phyloP scores from a whole-genome alignment of 2,888 invertebrate genomes.

The Dolichomitus sp. region DNA sequence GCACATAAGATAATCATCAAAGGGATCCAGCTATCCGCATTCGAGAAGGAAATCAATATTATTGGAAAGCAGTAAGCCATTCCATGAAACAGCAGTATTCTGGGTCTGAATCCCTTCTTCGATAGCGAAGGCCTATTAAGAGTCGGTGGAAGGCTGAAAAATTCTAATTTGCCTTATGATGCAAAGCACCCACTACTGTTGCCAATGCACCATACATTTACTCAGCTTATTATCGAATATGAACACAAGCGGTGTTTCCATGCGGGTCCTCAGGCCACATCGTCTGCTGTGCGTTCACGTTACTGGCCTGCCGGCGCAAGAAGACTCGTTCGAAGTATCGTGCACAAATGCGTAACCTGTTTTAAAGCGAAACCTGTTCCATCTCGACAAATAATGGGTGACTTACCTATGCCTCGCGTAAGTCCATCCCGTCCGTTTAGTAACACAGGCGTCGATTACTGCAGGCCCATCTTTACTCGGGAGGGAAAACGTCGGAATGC shows the following conservation, averaged over 20 bases:
- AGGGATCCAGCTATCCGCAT: slow-evolving; percentile 12
- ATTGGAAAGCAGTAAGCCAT: background rate
- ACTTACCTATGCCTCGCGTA: background rate
- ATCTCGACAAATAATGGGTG: slow-evolving; percentile 43
- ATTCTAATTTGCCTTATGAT: slow-evolving; percentile 29
- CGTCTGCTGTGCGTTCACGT: slow-evolving; percentile 27
- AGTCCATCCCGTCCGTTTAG: background rate
- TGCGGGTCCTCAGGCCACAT: slow-evolving; percentile 39
- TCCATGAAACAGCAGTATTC: background rate
- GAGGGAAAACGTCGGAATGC: background rate
- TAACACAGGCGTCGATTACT: background rate
- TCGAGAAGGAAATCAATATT: slow-evolving; percentile 18
- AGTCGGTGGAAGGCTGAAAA: slow-evolving; percentile 32
- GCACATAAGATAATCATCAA: slow-evolving; percentile 13
- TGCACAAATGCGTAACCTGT: slow-evolving; percentile 66
- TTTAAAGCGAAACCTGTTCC: slow-evolving; percentile 62
- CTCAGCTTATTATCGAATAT: slow-evolving; percentile 37
- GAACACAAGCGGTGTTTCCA: slow-evolving; percentile 49
- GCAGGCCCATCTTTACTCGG: background rate
- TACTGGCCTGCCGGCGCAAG: slow-evolving; percentile 54
- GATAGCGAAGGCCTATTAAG: slow-evolving; percentile 17
- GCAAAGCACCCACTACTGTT: slow-evolving; percentile 41
- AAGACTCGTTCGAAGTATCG: slow-evolving; percentile 21
- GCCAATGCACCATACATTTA: slow-evolving; percentile 12
- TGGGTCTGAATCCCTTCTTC: slow-evolving; percentile 27